These are phyloP conservation scores for Labia minor DNA, from an alignment of 2,888 invertebrate species.

Conservation along the genomic window DNA sequence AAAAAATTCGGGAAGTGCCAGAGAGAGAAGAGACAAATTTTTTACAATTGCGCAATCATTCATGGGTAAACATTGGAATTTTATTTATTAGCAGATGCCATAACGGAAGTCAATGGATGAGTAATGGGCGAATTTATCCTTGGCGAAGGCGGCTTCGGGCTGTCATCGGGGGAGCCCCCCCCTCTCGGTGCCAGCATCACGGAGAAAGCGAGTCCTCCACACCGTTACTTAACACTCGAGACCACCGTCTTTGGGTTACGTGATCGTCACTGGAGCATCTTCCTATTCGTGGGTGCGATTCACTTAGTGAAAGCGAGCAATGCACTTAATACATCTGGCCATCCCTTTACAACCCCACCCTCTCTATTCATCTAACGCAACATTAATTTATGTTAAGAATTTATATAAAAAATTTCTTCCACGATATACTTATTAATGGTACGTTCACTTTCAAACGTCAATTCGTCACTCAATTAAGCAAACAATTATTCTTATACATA, in stretches of 20 bases:
- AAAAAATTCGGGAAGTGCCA: too few species aligned
- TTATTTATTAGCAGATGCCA: neutral
- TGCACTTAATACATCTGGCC: too few species aligned
- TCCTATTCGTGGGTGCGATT: constrained; percentile 7
- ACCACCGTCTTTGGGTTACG: neutral
- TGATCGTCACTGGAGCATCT: neutral
- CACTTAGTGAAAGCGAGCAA: neutral
- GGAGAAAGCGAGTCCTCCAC: neutral
- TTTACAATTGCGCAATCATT: too few species aligned
- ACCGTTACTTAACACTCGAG: neutral
- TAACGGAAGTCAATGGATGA: neutral
- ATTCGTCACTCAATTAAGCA: too few species aligned
- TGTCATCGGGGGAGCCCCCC: neutral
- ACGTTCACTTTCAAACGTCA: too few species aligned
- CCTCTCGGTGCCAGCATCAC: neutral
- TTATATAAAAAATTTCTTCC: too few species aligned
- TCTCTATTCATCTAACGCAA: too few species aligned
- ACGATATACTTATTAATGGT: too few species aligned
- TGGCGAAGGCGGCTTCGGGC: neutral
- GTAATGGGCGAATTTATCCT: neutral
- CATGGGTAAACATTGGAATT: too few species aligned
- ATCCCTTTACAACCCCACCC: too few species aligned
- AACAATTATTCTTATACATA: too few species aligned
- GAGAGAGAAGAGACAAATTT: neutral
- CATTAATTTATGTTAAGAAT: too few species aligned